Evolutionary conservation across 2,113 vertebrate species (phyloP).

Genomic region (Mormyrus lacerda): DNA sequence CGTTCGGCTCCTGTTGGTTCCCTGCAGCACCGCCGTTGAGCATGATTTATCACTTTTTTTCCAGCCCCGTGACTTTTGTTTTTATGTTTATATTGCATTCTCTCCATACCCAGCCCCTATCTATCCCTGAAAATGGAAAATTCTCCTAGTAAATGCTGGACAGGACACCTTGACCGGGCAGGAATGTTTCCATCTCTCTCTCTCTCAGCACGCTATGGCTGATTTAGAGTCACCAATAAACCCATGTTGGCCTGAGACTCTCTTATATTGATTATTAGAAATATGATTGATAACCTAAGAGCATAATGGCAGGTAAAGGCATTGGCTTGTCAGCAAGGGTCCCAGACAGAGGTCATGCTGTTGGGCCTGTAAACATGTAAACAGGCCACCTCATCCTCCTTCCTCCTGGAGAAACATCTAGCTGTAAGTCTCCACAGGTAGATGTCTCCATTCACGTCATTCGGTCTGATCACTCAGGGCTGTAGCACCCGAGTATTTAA

Average conservation of each 20-base stretch:
- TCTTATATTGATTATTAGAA: not conserved
- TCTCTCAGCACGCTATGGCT: not conserved
- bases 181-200: not conserved
- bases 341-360: not conserved
- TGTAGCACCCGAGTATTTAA: no score
- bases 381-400: not conserved
- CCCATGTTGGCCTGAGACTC: not conserved
- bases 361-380: not conserved
- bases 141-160: not conserved
- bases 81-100: slow-evolving; percentile 1
- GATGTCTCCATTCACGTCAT: not conserved
- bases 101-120: not conserved
- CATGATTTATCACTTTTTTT: not conserved
- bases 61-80: not conserved
- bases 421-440: not conserved
- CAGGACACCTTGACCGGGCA: not conserved
- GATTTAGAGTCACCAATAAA: slow-evolving; percentile 2
- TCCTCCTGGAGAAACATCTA: not conserved
- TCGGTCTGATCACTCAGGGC: no score
- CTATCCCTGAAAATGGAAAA: not conserved
- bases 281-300: not conserved
- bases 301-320: not conserved
- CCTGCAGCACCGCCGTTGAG: not conserved
- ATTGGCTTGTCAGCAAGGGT: not conserved
- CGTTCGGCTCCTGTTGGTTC: not conserved